phyloP scores from a whole-genome alignment of 2,113 vertebrate species.

The Excalfactoria chinensis region DNA sequence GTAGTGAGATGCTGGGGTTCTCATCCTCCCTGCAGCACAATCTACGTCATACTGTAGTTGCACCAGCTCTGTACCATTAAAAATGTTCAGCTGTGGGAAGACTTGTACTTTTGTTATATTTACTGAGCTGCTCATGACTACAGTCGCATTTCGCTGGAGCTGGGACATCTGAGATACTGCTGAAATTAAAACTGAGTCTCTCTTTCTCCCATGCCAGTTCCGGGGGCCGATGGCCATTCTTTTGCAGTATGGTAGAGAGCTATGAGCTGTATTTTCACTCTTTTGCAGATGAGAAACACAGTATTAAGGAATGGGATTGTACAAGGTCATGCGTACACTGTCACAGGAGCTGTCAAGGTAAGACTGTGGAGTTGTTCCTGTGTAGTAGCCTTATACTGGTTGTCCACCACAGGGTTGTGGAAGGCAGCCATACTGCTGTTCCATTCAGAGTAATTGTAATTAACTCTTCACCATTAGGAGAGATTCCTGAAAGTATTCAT shows the following conservation, averaged over 20 bases:
- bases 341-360: constrained; percentile 75
- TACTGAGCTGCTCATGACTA: background rate
- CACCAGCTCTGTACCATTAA: background rate
- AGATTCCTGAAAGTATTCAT: background rate
- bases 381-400: background rate
- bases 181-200: background rate
- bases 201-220: background rate
- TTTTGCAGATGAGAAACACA: background rate
- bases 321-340: constrained; percentile 76
- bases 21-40: background rate
- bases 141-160: background rate
- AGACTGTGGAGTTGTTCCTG: background rate
- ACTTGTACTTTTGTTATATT: background rate
- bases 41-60: background rate
- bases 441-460: background rate
- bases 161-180: background rate
- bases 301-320: constrained; percentile 73
- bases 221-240: background rate
- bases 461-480: background rate
- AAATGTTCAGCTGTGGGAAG: background rate
- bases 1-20: background rate
- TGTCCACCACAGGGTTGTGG: background rate
- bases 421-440: background rate
- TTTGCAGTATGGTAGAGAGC: background rate
- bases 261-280: constrained; percentile 5